These are phyloP conservation scores for Himalopsyche anomala DNA, from an alignment of 2,888 invertebrate genomes.

Conservation along the genomic window DNA sequence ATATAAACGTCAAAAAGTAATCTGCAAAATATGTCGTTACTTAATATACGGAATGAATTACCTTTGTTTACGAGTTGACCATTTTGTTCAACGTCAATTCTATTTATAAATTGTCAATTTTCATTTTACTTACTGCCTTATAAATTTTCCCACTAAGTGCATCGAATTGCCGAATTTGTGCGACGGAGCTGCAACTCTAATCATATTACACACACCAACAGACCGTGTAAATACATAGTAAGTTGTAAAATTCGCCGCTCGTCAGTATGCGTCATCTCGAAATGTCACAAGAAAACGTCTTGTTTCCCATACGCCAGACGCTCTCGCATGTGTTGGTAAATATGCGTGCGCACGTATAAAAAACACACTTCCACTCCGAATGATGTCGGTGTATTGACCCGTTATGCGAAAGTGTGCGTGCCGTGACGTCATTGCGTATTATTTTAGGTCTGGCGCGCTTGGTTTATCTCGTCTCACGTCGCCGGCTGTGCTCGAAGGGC, in stretches of 20 bases:
- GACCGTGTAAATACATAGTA: background rate
- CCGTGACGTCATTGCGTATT: conserved; percentile 40
- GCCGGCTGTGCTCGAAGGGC: conserved; percentile 24
- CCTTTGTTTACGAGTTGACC: too few species aligned
- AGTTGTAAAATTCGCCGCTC: conserved; percentile 29
- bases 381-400: conserved; percentile 19
- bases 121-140: too few species aligned
- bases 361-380: background rate
- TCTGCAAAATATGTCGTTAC: too few species aligned
- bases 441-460: conserved; percentile 36
- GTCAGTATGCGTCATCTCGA: conserved; percentile 43
- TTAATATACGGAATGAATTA: too few species aligned
- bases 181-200: conserved; percentile 2
- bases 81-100: too few species aligned
- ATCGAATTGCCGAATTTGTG: background rate
- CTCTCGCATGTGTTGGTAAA: conserved; percentile 14
- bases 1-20: too few species aligned
- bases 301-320: conserved; percentile 38
- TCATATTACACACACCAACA: conserved; percentile 29
- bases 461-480: conserved; percentile 28
- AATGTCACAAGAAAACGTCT: conserved; percentile 41
- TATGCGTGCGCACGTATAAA: conserved; percentile 34
- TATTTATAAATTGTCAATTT: too few species aligned
- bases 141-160: background rate
- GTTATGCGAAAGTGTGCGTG: conserved; percentile 24